Evolutionary conservation across 2,888 invertebrate species (phyloP), one percentile per base, ranked within the genome.

Genomic region (Metopia argyrocephala): DNA sequence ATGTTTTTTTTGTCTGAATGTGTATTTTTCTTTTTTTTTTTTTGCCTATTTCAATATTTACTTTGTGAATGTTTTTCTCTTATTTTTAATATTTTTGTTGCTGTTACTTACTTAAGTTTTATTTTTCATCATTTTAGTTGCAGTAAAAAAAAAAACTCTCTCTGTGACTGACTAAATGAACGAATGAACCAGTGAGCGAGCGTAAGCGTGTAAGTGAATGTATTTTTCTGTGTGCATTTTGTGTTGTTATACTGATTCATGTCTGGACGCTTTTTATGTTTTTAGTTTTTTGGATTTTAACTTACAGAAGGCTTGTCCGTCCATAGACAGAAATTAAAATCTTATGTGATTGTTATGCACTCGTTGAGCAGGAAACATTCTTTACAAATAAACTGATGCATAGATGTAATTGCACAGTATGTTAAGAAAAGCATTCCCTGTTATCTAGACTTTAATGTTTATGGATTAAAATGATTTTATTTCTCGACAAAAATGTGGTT

Each of bases 241-340:
- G 15, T 70, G 62, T 69, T 75, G 62, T 73, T 28, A 12, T 27
- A 62, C 57, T 68, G 62, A 50, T 68, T 66, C 62, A 64, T 76
- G 76, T 80, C 80, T 80, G 80, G 76, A 68, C 76, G 48, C 20
- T 79, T 38, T 31, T 38, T 31, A 12, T 12, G 12, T 31, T n/a
- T n/a, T n/a, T n/a, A n/a, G n/a, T n/a, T 31, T 38, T 31, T 31
- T 31, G 7, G 31, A 15, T 12, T 38, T 76, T 66, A 71, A 62
- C 75, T 75, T 79, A 65, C 75, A 76, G 65, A 66, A 65, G 75
- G 65, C 76, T n/a, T n/a, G n/a, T n/a, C n/a, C n/a, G 76, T 79
- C 56, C 79, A 31, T 61, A 76, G 65, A 79, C 65, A 71, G 59
- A 75, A 79, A 79, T 74, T 74, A 25, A 64, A 68, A 69, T 79